Conservation (phyloP, 2,113 vertebrate genomes). For the Acanthochromis polyacanthus region DNA sequence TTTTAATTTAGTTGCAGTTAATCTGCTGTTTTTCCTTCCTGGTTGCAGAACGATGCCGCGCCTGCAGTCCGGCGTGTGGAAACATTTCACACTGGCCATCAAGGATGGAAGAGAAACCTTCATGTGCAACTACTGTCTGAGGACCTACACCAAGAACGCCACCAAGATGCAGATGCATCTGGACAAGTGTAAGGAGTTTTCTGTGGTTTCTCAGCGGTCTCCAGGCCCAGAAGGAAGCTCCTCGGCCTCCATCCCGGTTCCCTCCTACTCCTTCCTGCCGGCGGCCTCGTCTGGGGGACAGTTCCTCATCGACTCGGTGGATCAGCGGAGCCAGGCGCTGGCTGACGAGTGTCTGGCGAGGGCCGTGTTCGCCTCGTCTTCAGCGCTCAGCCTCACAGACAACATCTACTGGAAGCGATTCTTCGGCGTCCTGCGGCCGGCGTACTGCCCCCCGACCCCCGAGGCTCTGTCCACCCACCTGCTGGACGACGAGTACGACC, state of each 20-base stretch:
- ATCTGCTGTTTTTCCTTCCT: slow-evolving; percentile 2
- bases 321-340: slow-evolving; percentile 61
- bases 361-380: slow-evolving; percentile 67
- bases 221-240: slow-evolving; percentile 55
- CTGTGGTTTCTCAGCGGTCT: slow-evolving; percentile 47
- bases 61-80: slow-evolving; percentile 66
- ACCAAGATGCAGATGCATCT: slow-evolving; percentile 74
- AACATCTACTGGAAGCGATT: slow-evolving; percentile 72
- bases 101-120: slow-evolving; percentile 59
- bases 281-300: slow-evolving; percentile 48
- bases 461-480: slow-evolving; percentile 68
- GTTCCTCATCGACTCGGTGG: slow-evolving; percentile 68
- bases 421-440: slow-evolving; percentile 63
- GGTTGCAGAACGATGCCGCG: slow-evolving; percentile 63
- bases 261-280: slow-evolving; percentile 53
- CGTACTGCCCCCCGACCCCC: slow-evolving; percentile 64
- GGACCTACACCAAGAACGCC: slow-evolving; percentile 60
- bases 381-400: slow-evolving; percentile 59
- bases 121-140: slow-evolving; percentile 72
- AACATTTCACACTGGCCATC: slow-evolving; percentile 63
- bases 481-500: slow-evolving; percentile 60
- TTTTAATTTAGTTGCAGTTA: no score
- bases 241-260: slow-evolving; percentile 63
- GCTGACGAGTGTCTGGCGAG: slow-evolving; percentile 65
- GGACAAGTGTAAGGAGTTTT: slow-evolving; percentile 66